Percentiles rank a stretch among this genome's conserved stretches.
These are phyloP conservation scores for Sarcophaga variegata DNA, from an alignment of 2,888 invertebrate species.

Conservation along the genomic window DNA sequence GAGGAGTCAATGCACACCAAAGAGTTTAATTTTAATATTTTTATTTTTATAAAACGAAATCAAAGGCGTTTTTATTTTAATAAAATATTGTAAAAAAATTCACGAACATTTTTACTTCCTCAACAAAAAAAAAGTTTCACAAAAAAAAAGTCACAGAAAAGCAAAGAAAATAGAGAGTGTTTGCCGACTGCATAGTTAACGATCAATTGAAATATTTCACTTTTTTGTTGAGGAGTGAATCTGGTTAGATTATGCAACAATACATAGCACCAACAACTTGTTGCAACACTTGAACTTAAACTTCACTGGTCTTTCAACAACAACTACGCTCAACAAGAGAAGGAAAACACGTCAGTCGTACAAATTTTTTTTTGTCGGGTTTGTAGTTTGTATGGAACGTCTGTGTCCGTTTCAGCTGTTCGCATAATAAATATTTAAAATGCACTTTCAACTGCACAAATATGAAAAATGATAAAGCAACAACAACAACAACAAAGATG, in stretches of 20 bases:
- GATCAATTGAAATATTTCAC: slow-evolving; percentile 29
- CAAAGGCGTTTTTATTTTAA: slow-evolving; percentile 24
- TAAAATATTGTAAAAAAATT: slow-evolving; percentile 8
- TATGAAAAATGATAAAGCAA: not conserved
- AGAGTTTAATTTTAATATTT: not conserved
- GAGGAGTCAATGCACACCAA: not conserved
- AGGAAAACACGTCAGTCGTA: not conserved
- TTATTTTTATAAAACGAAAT: slow-evolving; percentile 15
- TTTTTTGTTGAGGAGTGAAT: slow-evolving; percentile 33
- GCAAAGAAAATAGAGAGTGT: not conserved
- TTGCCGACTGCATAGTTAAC: slow-evolving; percentile 22
- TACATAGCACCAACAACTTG: slow-evolving; percentile 17
- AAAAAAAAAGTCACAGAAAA: not conserved
- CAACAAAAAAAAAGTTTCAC: slow-evolving; percentile 9
- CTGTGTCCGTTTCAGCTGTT: slow-evolving; percentile 15
- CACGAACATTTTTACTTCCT: slow-evolving; percentile 55
- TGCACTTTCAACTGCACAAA: slow-evolving; percentile 45
- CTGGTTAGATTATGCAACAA: slow-evolving; percentile 64
- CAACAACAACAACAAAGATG: not conserved
- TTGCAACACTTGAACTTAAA: slow-evolving; percentile 69
- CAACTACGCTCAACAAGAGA: not conserved
- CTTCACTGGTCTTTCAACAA: slow-evolving; percentile 58
- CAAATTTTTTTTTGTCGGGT: slow-evolving; percentile 5
- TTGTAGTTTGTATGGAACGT: not conserved
- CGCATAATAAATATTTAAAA: not conserved